phyloP scores from a whole-genome alignment of 2,888 invertebrate genomes.

The Agrotis puta region DNA sequence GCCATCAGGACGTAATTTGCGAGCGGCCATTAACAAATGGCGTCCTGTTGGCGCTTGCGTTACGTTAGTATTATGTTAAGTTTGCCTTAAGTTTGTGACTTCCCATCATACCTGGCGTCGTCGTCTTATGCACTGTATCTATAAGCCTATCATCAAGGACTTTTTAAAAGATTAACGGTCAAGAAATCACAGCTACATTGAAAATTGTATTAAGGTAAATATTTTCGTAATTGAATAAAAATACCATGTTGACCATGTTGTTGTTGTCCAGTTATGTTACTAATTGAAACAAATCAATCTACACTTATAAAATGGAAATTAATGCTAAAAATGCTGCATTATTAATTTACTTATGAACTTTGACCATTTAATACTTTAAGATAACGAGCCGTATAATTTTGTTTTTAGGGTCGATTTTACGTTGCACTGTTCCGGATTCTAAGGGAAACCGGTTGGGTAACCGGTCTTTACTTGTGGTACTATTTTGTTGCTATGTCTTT shows the following conservation, averaged over 20 bases:
- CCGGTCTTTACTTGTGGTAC: slow-evolving; percentile 7
- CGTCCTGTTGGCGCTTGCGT: no score
- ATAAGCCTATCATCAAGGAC: no score
- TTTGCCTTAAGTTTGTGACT: no score
- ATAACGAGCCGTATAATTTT: slow-evolving; percentile 41
- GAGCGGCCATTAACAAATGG: no score
- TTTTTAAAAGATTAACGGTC: no score
- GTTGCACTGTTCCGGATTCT: slow-evolving; percentile 3
- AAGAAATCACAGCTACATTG: no score
- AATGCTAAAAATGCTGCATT: slow-evolving; percentile 1
- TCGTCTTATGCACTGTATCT: no score
- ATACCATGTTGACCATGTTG: not conserved
- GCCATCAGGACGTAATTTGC: no score
- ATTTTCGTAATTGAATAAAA: slow-evolving; percentile 17
- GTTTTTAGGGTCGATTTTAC: slow-evolving; percentile 3
- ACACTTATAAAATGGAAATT: slow-evolving; percentile 7
- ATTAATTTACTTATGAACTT: not conserved
- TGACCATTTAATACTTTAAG: slow-evolving; percentile 2
- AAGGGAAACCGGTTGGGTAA: slow-evolving; percentile 26
- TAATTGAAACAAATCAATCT: slow-evolving; percentile 33
- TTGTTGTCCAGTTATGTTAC: not conserved
- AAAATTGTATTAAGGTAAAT: no score
- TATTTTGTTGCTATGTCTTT: slow-evolving; percentile 12
- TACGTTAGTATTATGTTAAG: no score
- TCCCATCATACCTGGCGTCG: no score